These are phyloP conservation scores for Dicrurus megarhynchus DNA, from an alignment of 2,113 vertebrate species.

Conservation along the genomic window DNA sequence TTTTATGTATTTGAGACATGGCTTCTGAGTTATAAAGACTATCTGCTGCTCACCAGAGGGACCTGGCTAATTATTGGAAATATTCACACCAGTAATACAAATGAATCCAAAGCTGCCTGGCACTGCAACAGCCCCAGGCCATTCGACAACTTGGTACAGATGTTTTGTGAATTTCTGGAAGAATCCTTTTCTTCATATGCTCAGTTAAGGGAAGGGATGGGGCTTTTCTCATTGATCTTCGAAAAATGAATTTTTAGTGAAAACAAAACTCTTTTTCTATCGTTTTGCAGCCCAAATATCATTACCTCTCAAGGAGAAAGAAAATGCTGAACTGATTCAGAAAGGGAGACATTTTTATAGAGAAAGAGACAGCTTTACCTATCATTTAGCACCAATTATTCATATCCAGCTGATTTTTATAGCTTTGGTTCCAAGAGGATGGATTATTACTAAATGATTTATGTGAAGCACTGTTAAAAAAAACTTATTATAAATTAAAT, in stretches of 20 bases:
- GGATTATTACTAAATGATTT: not conserved
- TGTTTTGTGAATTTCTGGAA: not conserved
- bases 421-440: not conserved
- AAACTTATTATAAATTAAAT: not conserved
- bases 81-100: not conserved
- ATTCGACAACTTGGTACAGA: not conserved
- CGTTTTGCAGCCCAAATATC: not conserved
- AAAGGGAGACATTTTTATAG: not conserved
- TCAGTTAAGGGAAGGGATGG: not conserved
- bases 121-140: not conserved
- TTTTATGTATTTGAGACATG: not conserved
- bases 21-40: not conserved
- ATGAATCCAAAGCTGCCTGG: slow-evolving; percentile 11
- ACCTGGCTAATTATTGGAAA: slow-evolving; percentile 11
- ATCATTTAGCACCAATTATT: not conserved
- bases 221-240: not conserved
- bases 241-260: slow-evolving; percentile 5
- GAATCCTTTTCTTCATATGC: not conserved
- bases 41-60: not conserved
- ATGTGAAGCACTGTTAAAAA: not conserved
- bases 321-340: not conserved
- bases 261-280: slow-evolving; percentile 12
- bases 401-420: not conserved
- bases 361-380: not conserved
- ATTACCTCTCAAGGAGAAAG: not conserved